A percentile compares a stretch with the other conserved stretches of the same genome.
These are phyloP conservation scores for Sander vitreus DNA, from an alignment of 2,113 vertebrate species.

Conservation along the genomic window DNA sequence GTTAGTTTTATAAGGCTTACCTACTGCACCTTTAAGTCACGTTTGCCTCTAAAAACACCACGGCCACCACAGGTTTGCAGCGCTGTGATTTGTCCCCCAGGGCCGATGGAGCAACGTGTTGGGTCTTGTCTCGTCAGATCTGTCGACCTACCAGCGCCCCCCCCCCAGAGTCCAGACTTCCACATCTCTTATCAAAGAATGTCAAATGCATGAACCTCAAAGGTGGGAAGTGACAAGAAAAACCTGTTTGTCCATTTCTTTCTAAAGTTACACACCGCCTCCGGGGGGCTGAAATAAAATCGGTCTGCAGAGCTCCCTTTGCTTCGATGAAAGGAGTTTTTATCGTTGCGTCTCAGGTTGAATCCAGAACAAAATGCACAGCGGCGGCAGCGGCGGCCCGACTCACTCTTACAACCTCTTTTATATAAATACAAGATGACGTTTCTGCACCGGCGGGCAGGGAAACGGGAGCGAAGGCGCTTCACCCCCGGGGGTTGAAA, in stretches of 20 bases:
- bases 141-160: constrained; percentile 17
- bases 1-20: too few relatives aligned
- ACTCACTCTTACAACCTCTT: background rate
- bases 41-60: constrained; percentile 13
- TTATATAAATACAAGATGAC: constrained; percentile 34
- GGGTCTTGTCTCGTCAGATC: constrained; percentile 31
- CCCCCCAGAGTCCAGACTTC: constrained; percentile 36
- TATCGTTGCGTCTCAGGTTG: constrained; percentile 2
- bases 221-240: constrained; percentile 49
- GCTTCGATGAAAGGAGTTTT: constrained; percentile 9
- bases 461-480: background rate
- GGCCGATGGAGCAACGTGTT: background rate
- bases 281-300: constrained; percentile 13
- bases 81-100: background rate
- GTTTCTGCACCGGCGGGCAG: constrained; percentile 13
- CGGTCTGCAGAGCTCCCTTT: background rate
- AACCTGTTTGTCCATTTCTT: constrained; percentile 34
- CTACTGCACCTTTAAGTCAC: too few relatives aligned
- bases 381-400: background rate
- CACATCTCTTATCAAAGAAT: constrained; percentile 30
- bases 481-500: background rate
- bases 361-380: constrained; percentile 14
- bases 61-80: constrained; percentile 32
- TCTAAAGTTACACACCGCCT: constrained; percentile 17
- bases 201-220: constrained; percentile 24